Evolutionary conservation across 2,888 invertebrate species (phyloP), one percentile per base, ranked within the genome.

Genomic region (Mellilla xanthometata): DNA sequence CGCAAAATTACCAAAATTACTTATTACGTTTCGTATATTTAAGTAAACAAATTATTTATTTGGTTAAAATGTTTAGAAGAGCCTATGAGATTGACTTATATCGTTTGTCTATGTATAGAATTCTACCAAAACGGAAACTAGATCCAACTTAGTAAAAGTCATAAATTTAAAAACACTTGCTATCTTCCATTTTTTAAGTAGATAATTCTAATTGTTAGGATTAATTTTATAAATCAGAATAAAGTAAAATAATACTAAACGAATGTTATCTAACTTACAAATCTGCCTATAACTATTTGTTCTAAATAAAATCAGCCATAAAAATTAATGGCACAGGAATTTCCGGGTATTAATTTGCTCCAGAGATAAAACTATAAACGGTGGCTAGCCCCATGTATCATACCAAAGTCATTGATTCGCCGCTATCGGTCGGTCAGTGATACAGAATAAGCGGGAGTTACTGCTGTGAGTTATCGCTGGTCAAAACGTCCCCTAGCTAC

Each of bases 381-480:
- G 64, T 64, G 72, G 78, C 77, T 80, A 80, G 79, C 77, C 71
- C 81, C 76, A 86, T 88, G 85, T 87, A 88, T 89, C 89, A 89
- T 85, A 78, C 75, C n/a, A 64, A 77, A 81, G 88, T 86, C 89
- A 89, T 84, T 87, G 89, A 89, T 86, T 88, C 78, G 72, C n/a
- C n/a, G 75, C 78, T 86, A 87, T 83, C 82, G 74, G n/a, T n/a
- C n/a, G n/a, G 69, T 65, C 60, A n/a, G 27, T 10, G 23, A 33
- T 15, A 28, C 22, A 36, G 36, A n/a, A n/a, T n/a, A n/a, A n/a
- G n/a, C n/a, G n/a, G 9, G 4, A 35, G 35, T 26, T 13, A 28
- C 11, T 11, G 3, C 67, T 65, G n/a, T 89, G 87, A 90, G 80
- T 88, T 88, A 88, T 24, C 1, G 24, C n/a, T 24, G 24, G 24